Percentiles rank a stretch among this genome's conserved stretches.
These are phyloP conservation scores for Hycleus cichorii DNA, from an alignment of 1,140 invertebrate genomes.

Conservation along the genomic window DNA sequence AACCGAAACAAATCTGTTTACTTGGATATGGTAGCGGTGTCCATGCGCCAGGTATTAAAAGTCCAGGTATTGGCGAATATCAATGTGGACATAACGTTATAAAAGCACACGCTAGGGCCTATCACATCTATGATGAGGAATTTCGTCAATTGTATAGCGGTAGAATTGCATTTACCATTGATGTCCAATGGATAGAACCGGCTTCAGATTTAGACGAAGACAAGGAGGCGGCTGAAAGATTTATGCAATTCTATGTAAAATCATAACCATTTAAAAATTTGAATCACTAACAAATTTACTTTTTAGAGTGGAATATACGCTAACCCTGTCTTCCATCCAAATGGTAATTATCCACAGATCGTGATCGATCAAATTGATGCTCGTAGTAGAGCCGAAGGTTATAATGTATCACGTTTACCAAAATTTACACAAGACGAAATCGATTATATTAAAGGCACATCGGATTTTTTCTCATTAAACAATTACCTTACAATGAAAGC, in stretches of 20 bases:
- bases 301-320: constrained; percentile 51
- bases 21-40: constrained; percentile 20
- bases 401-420: constrained; percentile 46
- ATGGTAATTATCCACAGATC: constrained; percentile 36
- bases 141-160: constrained; percentile 24
- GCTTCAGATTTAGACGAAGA: constrained; percentile 39
- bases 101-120: constrained; percentile 27
- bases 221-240: constrained; percentile 42
- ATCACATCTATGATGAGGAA: constrained; percentile 26
- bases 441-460: constrained; percentile 21
- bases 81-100: constrained; percentile 26
- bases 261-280: neutral
- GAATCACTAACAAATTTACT: constrained; percentile 20
- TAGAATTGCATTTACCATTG: constrained; percentile 2
- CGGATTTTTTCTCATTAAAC: constrained; percentile 28
- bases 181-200: constrained; percentile 25
- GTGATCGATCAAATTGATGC: constrained; percentile 34
- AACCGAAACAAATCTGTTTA: constrained; percentile 38
- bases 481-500: constrained; percentile 45
- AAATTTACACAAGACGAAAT: constrained; percentile 48
- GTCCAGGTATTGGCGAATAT: constrained; percentile 27
- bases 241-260: constrained; percentile 40
- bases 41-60: constrained; percentile 24
- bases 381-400: constrained; percentile 43
- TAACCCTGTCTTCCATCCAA: constrained; percentile 52